Conservation (phyloP, 53 echinoderm and acorn worm species). For the Temnopleurus reevesii region DNA sequence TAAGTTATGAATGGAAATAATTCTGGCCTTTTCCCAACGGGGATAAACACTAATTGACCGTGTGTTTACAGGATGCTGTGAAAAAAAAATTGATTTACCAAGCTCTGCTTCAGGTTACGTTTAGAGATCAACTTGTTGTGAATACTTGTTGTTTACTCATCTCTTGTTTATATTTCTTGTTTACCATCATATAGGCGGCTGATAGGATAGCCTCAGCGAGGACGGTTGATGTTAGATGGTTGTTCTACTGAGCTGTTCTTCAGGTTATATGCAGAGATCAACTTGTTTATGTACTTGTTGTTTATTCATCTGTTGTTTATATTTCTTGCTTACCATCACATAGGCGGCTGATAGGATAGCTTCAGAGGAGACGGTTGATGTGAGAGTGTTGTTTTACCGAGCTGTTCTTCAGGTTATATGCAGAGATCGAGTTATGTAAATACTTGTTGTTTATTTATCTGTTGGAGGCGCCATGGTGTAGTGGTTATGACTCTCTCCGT, state of each 20-base stretch:
- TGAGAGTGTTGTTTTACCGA: slow-evolving; percentile 76
- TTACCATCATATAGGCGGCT: slow-evolving; percentile 80
- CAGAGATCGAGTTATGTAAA: not conserved
- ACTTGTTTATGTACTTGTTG: no score
- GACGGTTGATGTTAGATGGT: slow-evolving; percentile 52
- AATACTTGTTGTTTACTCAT: not conserved
- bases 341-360: slow-evolving; percentile 82
- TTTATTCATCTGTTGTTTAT: no score
- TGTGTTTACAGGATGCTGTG: no score
- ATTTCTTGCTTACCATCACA: not conserved
- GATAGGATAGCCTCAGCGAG: slow-evolving; percentile 64
- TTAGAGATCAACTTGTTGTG: not conserved
- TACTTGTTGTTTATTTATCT: not conserved
- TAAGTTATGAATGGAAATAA: no score
- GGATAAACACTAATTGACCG: no score
- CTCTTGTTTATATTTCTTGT: not conserved
- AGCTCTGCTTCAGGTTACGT: slow-evolving; percentile 76
- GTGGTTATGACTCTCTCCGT: no score
- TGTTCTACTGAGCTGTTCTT: slow-evolving; percentile 82
- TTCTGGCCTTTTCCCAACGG: no score
- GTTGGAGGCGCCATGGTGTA: no score
- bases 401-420: slow-evolving; percentile 80
- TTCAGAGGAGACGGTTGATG: slow-evolving; percentile 29
- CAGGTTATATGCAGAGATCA: slow-evolving; percentile 63
- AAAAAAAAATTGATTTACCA: slow-evolving; percentile 79